Conservation (phyloP, 2,888 invertebrate species). For the Shargacucullia verbasci region DNA sequence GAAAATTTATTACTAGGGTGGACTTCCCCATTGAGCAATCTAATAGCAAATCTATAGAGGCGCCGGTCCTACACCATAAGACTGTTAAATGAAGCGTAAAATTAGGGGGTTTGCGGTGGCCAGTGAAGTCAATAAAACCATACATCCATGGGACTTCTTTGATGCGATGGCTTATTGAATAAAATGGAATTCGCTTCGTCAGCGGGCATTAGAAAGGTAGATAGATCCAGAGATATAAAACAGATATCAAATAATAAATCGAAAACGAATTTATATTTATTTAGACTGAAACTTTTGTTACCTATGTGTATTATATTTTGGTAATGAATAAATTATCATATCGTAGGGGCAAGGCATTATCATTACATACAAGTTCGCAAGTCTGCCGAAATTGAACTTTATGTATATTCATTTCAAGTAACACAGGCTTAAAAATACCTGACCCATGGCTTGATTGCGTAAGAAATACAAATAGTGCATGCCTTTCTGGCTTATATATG, state of each 20-base stretch:
- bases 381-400: too few relatives aligned
- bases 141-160: constrained; percentile 59
- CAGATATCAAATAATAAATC: constrained; percentile 39
- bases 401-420: too few relatives aligned
- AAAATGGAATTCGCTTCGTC: constrained; percentile 42
- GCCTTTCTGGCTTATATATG: too few relatives aligned
- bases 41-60: constrained; percentile 84
- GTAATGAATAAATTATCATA: constrained; percentile 3
- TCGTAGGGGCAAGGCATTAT: background rate
- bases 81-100: constrained; percentile 86
- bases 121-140: constrained; percentile 68
- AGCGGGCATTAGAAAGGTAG: constrained; percentile 34
- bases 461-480: too few relatives aligned
- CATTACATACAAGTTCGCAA: too few relatives aligned
- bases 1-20: constrained; percentile 72
- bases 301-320: background rate
- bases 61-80: constrained; percentile 80
- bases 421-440: too few relatives aligned
- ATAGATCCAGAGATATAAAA: constrained; percentile 37
- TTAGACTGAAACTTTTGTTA: constrained; percentile 13
- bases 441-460: too few relatives aligned
- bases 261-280: constrained; percentile 29
- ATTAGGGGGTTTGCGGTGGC: constrained; percentile 82
- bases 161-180: constrained; percentile 58
- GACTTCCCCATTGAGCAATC: constrained; percentile 71